Evolutionary conservation across 1,140 invertebrate species (phyloP).

Genomic region (Zaprionus tsacasi): DNA sequence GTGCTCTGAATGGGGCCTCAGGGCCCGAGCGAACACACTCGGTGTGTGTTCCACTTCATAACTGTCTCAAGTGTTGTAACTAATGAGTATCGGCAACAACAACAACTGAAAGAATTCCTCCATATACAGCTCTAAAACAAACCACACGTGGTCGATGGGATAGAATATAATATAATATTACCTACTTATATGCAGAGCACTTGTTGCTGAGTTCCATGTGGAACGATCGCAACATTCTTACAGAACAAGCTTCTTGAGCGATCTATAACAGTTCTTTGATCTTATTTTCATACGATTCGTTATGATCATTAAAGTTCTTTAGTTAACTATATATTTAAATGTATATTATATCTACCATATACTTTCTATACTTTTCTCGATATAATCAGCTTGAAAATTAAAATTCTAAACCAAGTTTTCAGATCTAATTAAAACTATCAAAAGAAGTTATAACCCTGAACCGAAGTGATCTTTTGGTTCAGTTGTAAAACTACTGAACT

Average conservation of each 20-base stretch:
- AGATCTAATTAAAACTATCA: too few relatives aligned
- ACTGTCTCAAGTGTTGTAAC: slow-evolving; percentile 70
- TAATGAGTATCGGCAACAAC: slow-evolving; percentile 47
- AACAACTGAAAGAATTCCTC: slow-evolving; percentile 1
- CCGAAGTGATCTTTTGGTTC: too few relatives aligned
- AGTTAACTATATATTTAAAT: too few relatives aligned
- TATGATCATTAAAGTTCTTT: not conserved
- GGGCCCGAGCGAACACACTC: not conserved
- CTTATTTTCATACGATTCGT: too few relatives aligned
- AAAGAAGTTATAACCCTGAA: too few relatives aligned
- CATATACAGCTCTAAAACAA: slow-evolving; percentile 10
- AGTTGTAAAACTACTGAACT: too few relatives aligned
- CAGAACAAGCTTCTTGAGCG: not conserved
- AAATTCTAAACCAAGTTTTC: not conserved
- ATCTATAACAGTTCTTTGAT: not conserved
- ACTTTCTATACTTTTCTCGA: too few relatives aligned
- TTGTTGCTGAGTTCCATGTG: slow-evolving; percentile 1
- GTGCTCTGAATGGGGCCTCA: not conserved
- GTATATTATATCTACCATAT: too few relatives aligned
- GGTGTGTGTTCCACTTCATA: slow-evolving; percentile 61
- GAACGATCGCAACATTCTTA: not conserved
- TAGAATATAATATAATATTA: slow-evolving; percentile 28
- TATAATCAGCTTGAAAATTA: not conserved
- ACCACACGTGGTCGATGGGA: slow-evolving; percentile 62
- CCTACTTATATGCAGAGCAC: slow-evolving; percentile 2